Percentiles rank a stretch among this genome's conserved stretches.
These are phyloP conservation scores for Mythimna vitellina DNA, from an alignment of 2,888 invertebrate species.

Conservation along the genomic window DNA sequence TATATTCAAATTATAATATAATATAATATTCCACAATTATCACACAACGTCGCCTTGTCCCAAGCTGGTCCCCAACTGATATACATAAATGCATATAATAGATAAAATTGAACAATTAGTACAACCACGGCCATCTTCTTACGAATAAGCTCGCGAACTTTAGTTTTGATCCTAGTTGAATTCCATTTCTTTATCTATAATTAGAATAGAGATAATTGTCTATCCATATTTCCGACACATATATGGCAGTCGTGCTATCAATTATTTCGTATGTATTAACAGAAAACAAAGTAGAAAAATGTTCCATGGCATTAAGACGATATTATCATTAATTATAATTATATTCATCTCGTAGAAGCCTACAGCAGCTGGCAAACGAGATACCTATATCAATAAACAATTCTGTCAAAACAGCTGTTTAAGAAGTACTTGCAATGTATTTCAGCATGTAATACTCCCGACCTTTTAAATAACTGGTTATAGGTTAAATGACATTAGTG, in stretches of 20 bases:
- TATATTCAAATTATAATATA: too few species aligned
- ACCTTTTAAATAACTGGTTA: background rate
- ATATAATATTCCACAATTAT: too few species aligned
- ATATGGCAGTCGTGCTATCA: background rate
- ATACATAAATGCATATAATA: too few species aligned
- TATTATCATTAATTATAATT: background rate
- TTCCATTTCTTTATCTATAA: too few species aligned
- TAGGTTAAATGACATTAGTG: background rate
- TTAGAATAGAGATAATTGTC: background rate
- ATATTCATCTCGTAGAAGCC: conserved; percentile 7
- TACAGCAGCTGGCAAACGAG: conserved; percentile 44
- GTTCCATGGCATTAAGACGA: background rate
- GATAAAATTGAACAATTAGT: too few species aligned
- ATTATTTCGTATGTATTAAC: background rate
- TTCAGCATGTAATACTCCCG: background rate
- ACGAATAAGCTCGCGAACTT: too few species aligned
- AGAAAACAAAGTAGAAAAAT: background rate
- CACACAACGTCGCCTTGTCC: too few species aligned
- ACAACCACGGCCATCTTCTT: too few species aligned
- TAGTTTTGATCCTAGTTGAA: too few species aligned
- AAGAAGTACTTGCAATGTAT: conserved; percentile 8
- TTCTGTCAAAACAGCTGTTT: conserved; percentile 41
- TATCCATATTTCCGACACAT: background rate
- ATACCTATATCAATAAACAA: conserved; percentile 32
- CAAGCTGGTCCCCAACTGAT: too few species aligned